Evolutionary conservation across 2,797 vertebrate species (phyloP), one percentile per base, ranked within the genome.

Genomic region (Tauraco hartlaubi): DNA sequence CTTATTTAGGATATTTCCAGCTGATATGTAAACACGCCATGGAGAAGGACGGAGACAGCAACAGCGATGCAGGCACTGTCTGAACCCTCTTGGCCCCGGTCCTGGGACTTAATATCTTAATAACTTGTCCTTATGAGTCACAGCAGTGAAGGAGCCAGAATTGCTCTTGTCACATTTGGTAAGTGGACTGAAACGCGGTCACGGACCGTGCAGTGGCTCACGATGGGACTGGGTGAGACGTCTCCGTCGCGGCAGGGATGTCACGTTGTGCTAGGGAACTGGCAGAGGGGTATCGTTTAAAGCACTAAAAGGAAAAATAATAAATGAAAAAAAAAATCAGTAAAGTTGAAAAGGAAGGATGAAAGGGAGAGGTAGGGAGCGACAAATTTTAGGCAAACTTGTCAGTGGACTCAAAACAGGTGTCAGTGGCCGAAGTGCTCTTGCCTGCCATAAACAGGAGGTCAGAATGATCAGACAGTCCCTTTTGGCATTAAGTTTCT

Each of bases 1-100:
- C 63, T 94, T 81, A 88, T 84, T 95, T 96, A 96, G 95, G 94
- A 94, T 90, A 93, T 85, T 96, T 96, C 95, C 88, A 95, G 85
- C 88, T 94, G 95, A 93, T 92, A 67, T 29, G 3, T 95, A 94
- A 96, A 96, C 91, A 95, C 0, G 0, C 19, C 35, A n/a, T 1
- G 4, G 48, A 90, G 91, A 81, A 85, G 71, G 35, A 93, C 1
- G 0, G 80, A 90, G 71, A 90, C 71, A 48, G 85, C 74, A 90
- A 54, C 39, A 78, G 62, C 20, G 82, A 86, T 84, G 82, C 66
- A 81, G 91, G 91, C 77, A 0, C 67, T n/a, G 63, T 79, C 83
- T 96, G 83, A 95, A 82, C n/a, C 66, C 58, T 90, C 77, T 85
- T 96, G 95, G 95, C 90, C 68, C 31, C 4, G 0, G n/a, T 92